Conservation (phyloP, 2,797 vertebrate species). For the Neosilurus mollespiculum region DNA sequence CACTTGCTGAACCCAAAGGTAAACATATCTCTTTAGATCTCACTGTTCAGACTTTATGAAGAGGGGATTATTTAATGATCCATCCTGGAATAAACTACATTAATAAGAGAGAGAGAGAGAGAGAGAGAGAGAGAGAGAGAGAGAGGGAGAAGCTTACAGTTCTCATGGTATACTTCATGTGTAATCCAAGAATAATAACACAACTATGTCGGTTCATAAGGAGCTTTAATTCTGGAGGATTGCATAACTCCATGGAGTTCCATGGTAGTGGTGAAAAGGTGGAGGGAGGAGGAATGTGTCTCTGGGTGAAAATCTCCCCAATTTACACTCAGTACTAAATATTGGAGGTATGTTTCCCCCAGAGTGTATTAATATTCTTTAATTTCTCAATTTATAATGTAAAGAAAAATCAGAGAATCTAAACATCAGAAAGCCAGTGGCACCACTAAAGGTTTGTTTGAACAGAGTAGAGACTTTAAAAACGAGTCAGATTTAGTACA, state of each 20-base stretch:
- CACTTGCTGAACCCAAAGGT: too few relatives aligned
- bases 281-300: not conserved
- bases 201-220: not conserved
- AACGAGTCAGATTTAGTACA: not conserved
- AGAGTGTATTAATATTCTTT: too few relatives aligned
- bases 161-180: constrained; percentile 7
- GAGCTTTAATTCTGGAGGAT: not conserved
- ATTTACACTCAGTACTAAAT: constrained; percentile 14
- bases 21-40: not conserved
- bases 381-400: not conserved
- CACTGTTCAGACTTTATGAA: not conserved
- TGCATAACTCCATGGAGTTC: not conserved
- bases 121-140: too few relatives aligned
- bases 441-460: not conserved
- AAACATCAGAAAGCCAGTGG: not conserved
- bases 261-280: not conserved
- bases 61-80: not conserved
- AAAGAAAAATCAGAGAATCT: not conserved
- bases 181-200: constrained; percentile 18
- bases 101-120: too few relatives aligned
- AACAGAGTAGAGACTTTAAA: not conserved
- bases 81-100: not conserved
- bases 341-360: not conserved
- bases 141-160: not conserved
- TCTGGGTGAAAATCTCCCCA: not conserved